Base-by-base conservation (phyloP, 2,113 vertebrate genomes). In the Geothlypis trichas region DNA sequence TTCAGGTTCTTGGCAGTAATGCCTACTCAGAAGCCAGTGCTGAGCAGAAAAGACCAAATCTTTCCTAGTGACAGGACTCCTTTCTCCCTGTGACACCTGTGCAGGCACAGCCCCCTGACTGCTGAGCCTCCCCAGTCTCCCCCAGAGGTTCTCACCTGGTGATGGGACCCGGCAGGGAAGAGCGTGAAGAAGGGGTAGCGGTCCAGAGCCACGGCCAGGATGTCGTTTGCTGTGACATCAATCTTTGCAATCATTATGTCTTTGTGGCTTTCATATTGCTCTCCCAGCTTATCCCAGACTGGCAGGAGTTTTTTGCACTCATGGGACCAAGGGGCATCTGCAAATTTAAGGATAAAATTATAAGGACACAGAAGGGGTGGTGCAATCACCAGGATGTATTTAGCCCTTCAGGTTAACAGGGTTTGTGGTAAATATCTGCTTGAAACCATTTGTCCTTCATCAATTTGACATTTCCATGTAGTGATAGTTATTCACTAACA, bases 201-300 rank as follows among this genome's bases (percentile, higher is more conserved):
- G 11, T 97, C 97, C 58, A 94, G 14, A 28, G 93, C 87, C 3
- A 95, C 76, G 7, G 98, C 88, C 95, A 98, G 95, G 87, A 99
- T 90, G 52, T 99, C 98, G 1, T 99, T 99, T 28, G 99, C 98
- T 2, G 98, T 99, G 49, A 98, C 95, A n/a, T 99, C 99, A 3
- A 99, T 98, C 92, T 98, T 99, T 6, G 98, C 98, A 10, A 99
- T 92, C 47, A 98, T 97, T 51, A 99, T 47, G 1, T 98, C 98
- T 59, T 98, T 90, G 23, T 17, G 97, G 15, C 97, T 95, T 82
- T 97, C 61, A 3, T 98, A 98, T 39, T 94, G 97, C 89, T 97
- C 96, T 23, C 98, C 99, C 55, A 99, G 72, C n/a, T 99, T 97
- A 33, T 99, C 99, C 98, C 98, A 98, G 80, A 99, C 41, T 0